Evolutionary conservation across 92 coral and sea anemone species (phyloP), one percentile per base, ranked within the genome.

Genomic region (Parazoanthus darwini): DNA sequence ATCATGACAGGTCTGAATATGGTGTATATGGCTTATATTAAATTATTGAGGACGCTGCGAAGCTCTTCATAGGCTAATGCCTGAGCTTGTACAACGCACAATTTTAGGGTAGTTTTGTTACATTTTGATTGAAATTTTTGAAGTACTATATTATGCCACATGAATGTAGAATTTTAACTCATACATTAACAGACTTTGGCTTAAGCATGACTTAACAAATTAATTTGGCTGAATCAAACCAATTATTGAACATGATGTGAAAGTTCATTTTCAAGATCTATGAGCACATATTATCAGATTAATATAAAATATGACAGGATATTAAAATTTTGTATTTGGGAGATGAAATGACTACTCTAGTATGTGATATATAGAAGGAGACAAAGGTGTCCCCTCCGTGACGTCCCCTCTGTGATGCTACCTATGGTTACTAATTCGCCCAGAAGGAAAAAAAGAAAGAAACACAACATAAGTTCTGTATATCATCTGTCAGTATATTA

Each of bases 211-310:
- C 37, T 74, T 74, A 74, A 18, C 15, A 23, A 74, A 18, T 74
- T 74, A 74, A 74, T 74, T 74, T 74, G 78, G 78, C 78, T 74
- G 78, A 43, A 33, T 74, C 78, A 74, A 74, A 7, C 78, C 78
- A 78, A 48, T 66, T 78, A 78, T 48, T 46, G 46, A 78, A 78
- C 46, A 39, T 77, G 81, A 77, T 77, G 81, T 50, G 66, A 78
- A 78, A 78, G 73, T 67, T 67, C 73, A 67, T 39, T 78, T 78
- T 29, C 33, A 29, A 29, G 54, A 78, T 78, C 82, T 78, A 78
- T 22, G 82, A 78, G 82, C 82, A 78, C 56, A 78, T 46, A 78
- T 78, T 78, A 46, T 78, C 82, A 78, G 36, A 66, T 78, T 78
- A 29, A 48, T 50, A 78, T 78, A 77, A 78, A 42, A 78, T 78